A percentile compares a stretch with the other conserved stretches of the same genome.
These are phyloP conservation scores for Protosalanx chinensis DNA, from an alignment of 2,797 vertebrate genomes.

Conservation along the genomic window DNA sequence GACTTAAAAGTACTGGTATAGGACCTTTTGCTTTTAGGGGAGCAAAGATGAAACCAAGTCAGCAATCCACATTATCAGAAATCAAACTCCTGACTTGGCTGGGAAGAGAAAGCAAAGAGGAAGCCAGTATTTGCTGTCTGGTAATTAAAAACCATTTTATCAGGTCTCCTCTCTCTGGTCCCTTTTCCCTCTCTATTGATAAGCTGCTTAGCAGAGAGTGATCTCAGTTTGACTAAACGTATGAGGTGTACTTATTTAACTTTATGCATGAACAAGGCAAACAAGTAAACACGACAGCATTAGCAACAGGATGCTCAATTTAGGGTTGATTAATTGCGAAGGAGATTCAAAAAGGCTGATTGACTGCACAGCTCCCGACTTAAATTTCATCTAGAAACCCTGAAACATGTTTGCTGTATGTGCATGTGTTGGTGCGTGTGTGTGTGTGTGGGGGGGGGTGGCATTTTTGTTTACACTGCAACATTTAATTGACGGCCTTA, in stretches of 20 bases:
- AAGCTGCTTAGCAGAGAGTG: slow-evolving; percentile 75
- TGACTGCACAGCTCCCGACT: background rate
- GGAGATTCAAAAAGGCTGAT: slow-evolving; percentile 4
- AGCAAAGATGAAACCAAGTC: slow-evolving; percentile 85
- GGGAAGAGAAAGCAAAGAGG: slow-evolving; percentile 67
- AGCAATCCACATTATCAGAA: slow-evolving; percentile 94
- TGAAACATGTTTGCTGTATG: too few relatives aligned
- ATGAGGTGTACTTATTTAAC: slow-evolving; percentile 84
- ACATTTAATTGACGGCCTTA: background rate
- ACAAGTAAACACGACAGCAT: slow-evolving; percentile 51
- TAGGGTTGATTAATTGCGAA: slow-evolving; percentile 38
- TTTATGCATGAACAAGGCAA: slow-evolving; percentile 68
- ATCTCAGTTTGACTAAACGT: slow-evolving; percentile 83
- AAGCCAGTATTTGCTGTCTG: slow-evolving; percentile 81
- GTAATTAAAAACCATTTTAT: slow-evolving; percentile 97
- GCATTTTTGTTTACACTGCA: too few relatives aligned
- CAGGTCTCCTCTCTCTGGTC: slow-evolving; percentile 68
- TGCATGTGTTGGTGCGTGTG: too few relatives aligned
- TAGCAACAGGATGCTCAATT: slow-evolving; percentile 39
- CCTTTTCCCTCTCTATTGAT: slow-evolving; percentile 79
- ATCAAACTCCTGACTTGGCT: slow-evolving; percentile 85
- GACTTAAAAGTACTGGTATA: slow-evolving; percentile 64
- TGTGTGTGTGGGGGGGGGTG: too few relatives aligned
- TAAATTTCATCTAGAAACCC: background rate
- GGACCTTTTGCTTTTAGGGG: slow-evolving; percentile 69